Evolutionary conservation across 2,888 invertebrate genomes (phyloP).

Genomic region (Octonoba sinensis): DNA sequence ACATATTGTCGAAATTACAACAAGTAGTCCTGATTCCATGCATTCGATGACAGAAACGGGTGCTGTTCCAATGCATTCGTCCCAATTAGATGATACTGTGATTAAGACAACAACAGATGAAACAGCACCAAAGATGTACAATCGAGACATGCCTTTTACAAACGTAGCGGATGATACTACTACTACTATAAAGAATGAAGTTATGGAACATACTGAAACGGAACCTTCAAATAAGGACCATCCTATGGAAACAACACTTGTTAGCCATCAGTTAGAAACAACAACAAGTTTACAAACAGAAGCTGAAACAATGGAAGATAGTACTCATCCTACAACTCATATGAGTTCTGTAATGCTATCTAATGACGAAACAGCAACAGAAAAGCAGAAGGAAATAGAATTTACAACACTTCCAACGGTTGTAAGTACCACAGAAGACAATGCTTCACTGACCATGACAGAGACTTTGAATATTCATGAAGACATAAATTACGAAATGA

Average conservation of each 20-base stretch:
- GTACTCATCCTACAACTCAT: not conserved
- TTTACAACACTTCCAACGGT: not conserved
- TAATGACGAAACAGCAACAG: conserved; percentile 4
- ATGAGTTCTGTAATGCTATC: not conserved
- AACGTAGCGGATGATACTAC: conserved; percentile 6
- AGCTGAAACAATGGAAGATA: conserved; percentile 19
- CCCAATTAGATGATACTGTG: not conserved
- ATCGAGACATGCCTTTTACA: not conserved
- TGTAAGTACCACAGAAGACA: conserved; percentile 12
- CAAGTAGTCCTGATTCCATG: not conserved
- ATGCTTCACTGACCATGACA: too few species aligned
- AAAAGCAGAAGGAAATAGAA: conserved; percentile 7
- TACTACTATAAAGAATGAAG: not conserved
- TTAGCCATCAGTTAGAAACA: conserved; percentile 4
- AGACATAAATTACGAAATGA: too few species aligned
- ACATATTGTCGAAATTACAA: not conserved
- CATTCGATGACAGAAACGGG: too few species aligned
- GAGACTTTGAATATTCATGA: too few species aligned
- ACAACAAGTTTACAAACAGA: conserved; percentile 7
- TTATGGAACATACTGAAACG: not conserved
- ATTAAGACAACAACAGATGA: not conserved
- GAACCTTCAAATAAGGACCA: conserved; percentile 1
- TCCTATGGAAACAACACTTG: not conserved
- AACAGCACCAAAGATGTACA: not conserved
- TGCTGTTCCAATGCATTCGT: too few species aligned